phyloP scores from a whole-genome alignment of 2,113 vertebrate species.

The Phoenicopterus ruber region DNA sequence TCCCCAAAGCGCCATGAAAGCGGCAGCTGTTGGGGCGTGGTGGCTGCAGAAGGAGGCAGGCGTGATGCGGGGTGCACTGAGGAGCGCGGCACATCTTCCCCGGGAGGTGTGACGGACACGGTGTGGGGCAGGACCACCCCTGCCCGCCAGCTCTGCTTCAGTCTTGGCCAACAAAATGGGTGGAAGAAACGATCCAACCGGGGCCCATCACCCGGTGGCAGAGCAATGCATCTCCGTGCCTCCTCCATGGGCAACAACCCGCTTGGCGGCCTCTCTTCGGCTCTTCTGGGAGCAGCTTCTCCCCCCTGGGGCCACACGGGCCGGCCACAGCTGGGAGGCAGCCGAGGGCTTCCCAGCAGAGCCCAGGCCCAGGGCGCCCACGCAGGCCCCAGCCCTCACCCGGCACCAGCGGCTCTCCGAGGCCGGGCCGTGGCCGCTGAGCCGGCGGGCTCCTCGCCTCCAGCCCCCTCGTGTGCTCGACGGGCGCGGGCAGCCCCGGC shows the following conservation, averaged over 20 bases:
- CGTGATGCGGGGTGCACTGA: rapidly evolving
- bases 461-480: too few relatives aligned
- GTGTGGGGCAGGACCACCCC: rapidly evolving
- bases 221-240: rapidly evolving
- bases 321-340: too few relatives aligned
- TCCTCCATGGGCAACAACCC: rapidly evolving
- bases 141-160: neutral
- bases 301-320: neutral
- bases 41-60: neutral
- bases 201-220: neutral
- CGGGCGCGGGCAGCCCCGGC: neutral
- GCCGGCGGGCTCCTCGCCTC: too few relatives aligned
- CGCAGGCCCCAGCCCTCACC: neutral
- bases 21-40: rapidly evolving
- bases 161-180: neutral
- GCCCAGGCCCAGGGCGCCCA: neutral
- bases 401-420: rapidly evolving
- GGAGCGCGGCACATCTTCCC: neutral
- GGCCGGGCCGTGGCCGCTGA: neutral
- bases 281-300: neutral
- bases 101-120: rapidly evolving
- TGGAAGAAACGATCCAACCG: rapidly evolving
- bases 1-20: rapidly evolving
- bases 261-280: rapidly evolving
- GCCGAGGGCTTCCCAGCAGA: neutral